A percentile compares a stretch with the other conserved stretches of the same genome.
Conservation (phyloP, 2,888 invertebrate species). For the Cyclophora albipunctata region DNA sequence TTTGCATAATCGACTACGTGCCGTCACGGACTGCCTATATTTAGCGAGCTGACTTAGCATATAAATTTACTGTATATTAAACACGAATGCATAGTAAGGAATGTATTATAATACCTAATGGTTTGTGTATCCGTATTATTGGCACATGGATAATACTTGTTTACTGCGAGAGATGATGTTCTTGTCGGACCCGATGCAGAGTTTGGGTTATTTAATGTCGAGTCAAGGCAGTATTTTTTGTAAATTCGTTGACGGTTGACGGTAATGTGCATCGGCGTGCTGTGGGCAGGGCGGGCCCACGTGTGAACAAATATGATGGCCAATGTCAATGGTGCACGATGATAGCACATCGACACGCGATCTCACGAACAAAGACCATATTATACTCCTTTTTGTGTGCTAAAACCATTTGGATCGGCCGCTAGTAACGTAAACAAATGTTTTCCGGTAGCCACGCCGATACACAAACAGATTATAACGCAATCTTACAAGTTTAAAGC, state of each 20-base stretch:
- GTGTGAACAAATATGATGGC: constrained; percentile 23
- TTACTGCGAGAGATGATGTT: no score
- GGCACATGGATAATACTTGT: constrained; percentile 12
- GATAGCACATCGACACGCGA: constrained; percentile 23
- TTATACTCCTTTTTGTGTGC: constrained; percentile 21
- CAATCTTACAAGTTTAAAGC: constrained; percentile 11
- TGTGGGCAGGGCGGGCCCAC: constrained; percentile 3
- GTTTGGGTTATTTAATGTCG: no score
- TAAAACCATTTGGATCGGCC: constrained; percentile 6
- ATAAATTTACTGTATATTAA: constrained; percentile 30
- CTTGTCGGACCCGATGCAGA: no score
- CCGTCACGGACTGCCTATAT: constrained; percentile 48
- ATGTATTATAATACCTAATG: constrained; percentile 46
- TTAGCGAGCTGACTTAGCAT: constrained; percentile 35
- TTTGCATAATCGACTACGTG: constrained; percentile 53
- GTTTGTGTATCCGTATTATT: constrained; percentile 28
- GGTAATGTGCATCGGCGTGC: constrained; percentile 16
- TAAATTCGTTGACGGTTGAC: constrained; percentile 5
- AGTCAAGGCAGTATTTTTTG: background rate
- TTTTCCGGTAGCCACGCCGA: constrained; percentile 1
- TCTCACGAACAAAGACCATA: constrained; percentile 33
- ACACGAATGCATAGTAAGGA: constrained; percentile 33
- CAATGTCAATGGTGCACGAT: constrained; percentile 47
- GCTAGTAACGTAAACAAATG: constrained; percentile 15
- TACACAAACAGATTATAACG: constrained; percentile 1